phyloP scores from a whole-genome alignment of 2,113 vertebrate genomes.

The Dendropsophus ebraccatus region DNA sequence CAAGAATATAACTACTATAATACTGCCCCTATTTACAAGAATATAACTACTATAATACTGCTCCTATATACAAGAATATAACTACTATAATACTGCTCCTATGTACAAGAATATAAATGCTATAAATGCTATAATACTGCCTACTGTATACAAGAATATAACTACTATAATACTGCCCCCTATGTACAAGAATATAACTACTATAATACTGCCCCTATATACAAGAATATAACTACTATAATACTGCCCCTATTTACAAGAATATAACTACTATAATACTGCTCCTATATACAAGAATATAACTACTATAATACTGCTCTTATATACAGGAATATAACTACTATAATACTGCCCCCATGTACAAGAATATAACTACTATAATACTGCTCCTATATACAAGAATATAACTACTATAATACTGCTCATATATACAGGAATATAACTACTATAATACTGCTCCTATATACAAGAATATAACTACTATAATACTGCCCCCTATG shows the following conservation, averaged over 20 bases:
- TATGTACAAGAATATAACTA: background rate
- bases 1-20: conserved; percentile 15
- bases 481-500: background rate
- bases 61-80: too few species aligned
- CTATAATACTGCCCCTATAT: background rate
- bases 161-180: conserved; percentile 1
- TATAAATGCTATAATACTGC: conserved; percentile 7
- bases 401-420: too few species aligned
- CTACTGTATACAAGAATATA: conserved; percentile 2
- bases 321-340: too few species aligned
- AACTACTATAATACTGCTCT: background rate
- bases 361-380: conserved; percentile 9
- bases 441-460: background rate
- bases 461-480: too few species aligned
- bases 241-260: too few species aligned
- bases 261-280: too few species aligned
- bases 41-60: conserved; percentile 7
- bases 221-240: too few species aligned
- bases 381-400: too few species aligned
- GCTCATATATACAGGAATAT: background rate
- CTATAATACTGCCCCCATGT: background rate
- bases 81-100: too few species aligned
- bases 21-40: background rate
- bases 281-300: background rate
- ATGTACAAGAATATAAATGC: conserved; percentile 1